These are phyloP conservation scores for Pangasianodon gigas DNA, from an alignment of 2,113 vertebrate genomes.

Conservation along the genomic window DNA sequence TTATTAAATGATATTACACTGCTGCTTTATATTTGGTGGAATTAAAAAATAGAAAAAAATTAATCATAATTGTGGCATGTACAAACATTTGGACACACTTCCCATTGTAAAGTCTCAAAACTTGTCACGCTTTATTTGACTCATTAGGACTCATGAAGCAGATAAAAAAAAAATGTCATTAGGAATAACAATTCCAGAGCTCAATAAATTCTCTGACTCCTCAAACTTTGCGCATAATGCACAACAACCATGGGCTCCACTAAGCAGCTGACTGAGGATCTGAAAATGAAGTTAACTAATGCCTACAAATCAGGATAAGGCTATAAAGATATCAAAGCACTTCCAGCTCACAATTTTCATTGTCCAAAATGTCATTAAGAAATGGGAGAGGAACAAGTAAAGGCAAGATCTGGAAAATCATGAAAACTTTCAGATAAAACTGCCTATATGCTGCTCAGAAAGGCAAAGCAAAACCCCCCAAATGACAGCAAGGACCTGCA, in stretches of 20 bases:
- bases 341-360: too few species aligned
- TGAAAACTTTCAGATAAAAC: background rate
- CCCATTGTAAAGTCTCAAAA: background rate
- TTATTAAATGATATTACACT: background rate
- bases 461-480: background rate
- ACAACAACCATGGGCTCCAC: too few species aligned
- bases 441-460: background rate
- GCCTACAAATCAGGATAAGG: too few species aligned
- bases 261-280: too few species aligned
- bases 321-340: too few species aligned
- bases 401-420: background rate
- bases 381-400: too few species aligned
- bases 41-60: background rate
- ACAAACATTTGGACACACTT: background rate
- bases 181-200: background rate
- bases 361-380: too few species aligned
- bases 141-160: too few species aligned
- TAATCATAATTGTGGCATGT: background rate
- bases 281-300: too few species aligned
- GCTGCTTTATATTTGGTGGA: background rate
- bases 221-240: too few species aligned
- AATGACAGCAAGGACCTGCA: background rate
- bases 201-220: background rate
- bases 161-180: background rate
- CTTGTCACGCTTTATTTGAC: too few species aligned